Evolutionary conservation across 2,888 invertebrate species (phyloP), one percentile per base, ranked within the genome.

Genomic region (Galerucella calmariensis): DNA sequence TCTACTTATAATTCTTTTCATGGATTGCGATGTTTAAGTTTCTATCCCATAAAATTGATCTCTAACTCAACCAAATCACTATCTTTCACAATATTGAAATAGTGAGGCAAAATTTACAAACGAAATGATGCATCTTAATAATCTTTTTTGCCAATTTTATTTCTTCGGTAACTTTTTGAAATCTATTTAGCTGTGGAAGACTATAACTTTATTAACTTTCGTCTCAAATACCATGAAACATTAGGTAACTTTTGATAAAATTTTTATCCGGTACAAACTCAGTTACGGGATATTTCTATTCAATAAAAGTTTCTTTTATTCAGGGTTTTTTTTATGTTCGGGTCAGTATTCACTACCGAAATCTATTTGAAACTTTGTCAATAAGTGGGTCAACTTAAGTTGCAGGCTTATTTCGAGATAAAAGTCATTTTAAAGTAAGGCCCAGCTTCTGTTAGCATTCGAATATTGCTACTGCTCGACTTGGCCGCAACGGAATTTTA

Each of bases 351-450:
- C 63, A 63, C 63, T 20, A n/a, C n/a, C 56, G 24, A 68, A 46
- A 58, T 58, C 27, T 59, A 56, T 68, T 46, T 41, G 16, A 58
- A 69, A 69, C 69, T 69, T 61, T 61, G 58, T 61, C 69, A 69
- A 69, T 69, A 69, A 51, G 48, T 69, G 48, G 69, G 69, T 69
- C 41, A 35, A 62, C 51, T 69, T 27, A 51, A 62, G 59, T 62
- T 48, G 62, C 20, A 20, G 62, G 24, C 59, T 69, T 69, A 59
- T 62, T 69, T 69, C 69, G 27, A 69, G 59, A 69, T 69, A 69
- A 62, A 69, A 69, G 59, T 69, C 69, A 59, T 69, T 69, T 69
- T 46, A 20, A 69, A 69, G 59, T 51, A 53, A 63, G 56, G 16
- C 41, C 41, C 35, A 41, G 62, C 62, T 62, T 65, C 12, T 16